A percentile compares a stretch with the other conserved stretches of the same genome.
Evolutionary conservation across 2,888 invertebrate genomes (phyloP).

Genomic region (Hedya salicella): DNA sequence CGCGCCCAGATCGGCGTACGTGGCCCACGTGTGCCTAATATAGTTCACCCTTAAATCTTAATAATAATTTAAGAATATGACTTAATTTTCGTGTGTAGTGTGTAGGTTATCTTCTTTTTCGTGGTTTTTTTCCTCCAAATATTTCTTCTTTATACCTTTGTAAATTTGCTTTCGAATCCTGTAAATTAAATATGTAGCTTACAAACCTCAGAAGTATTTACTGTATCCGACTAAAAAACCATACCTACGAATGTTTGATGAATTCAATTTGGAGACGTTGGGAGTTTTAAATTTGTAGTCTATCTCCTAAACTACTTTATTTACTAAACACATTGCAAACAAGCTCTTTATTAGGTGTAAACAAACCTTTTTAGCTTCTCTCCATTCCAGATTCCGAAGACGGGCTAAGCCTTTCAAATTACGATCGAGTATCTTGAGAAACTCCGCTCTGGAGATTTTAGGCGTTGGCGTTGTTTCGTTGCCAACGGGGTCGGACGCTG

Average conservation of each 20-base stretch:
- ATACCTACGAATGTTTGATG: background rate
- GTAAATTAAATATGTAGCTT: conserved; percentile 49
- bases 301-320: too few relatives aligned
- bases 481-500: conserved; percentile 54
- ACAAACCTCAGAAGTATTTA: background rate
- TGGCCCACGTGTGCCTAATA: too few relatives aligned
- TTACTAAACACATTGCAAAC: too few relatives aligned
- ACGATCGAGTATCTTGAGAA: conserved; percentile 76
- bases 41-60: background rate
- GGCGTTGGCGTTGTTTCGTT: conserved; percentile 73
- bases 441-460: conserved; percentile 75
- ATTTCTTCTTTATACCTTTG: conserved; percentile 75
- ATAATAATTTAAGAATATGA: conserved; percentile 14
- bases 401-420: conserved; percentile 78
- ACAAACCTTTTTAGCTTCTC: conserved; percentile 78
- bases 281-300: too few relatives aligned
- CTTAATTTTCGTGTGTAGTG: background rate
- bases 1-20: too few relatives aligned
- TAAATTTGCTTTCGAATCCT: conserved; percentile 76
- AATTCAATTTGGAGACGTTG: background rate
- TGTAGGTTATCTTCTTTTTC: conserved; percentile 58
- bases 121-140: conserved; percentile 66
- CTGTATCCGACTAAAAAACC: conserved; percentile 1
- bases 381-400: conserved; percentile 77
- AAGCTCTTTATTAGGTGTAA: background rate